Conservation (phyloP, 1,140 invertebrate species). For the Telenomus remus region DNA sequence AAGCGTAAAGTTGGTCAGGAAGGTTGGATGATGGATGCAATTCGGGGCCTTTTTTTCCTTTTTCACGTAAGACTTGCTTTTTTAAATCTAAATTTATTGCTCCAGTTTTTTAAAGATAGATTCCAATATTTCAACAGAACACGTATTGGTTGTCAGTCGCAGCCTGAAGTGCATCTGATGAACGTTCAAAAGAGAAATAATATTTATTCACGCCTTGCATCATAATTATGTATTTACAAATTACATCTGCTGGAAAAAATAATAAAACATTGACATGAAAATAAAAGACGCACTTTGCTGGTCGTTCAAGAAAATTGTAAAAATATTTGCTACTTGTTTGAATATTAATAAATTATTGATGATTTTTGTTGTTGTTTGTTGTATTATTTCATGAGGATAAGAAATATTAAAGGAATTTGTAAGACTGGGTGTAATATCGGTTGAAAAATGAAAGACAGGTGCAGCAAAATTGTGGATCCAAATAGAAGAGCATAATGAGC, state of each 20-base stretch:
- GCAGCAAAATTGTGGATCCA: constrained; percentile 3
- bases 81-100: constrained; percentile 11
- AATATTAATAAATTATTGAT: not conserved
- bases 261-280: not conserved
- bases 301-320: not conserved
- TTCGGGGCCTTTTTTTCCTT: constrained; percentile 67
- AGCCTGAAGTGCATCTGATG: constrained; percentile 3
- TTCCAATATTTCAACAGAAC: not conserved
- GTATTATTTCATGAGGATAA: not conserved
- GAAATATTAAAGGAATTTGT: not conserved
- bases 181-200: constrained; percentile 11
- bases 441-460: constrained; percentile 15
- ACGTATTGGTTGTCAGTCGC: too few relatives aligned
- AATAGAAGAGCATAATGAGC: constrained; percentile 10
- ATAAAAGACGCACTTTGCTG: not conserved
- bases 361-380: not conserved
- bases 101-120: constrained; percentile 1
- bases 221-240: constrained; percentile 10
- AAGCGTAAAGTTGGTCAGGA: constrained; percentile 59
- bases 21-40: constrained; percentile 67
- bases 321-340: not conserved
- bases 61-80: constrained; percentile 62
- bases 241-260: not conserved
- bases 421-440: not conserved
- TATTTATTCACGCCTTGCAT: constrained; percentile 13